Conservation (phyloP, 2,888 invertebrate species). For the Pelosia muscerda region DNA sequence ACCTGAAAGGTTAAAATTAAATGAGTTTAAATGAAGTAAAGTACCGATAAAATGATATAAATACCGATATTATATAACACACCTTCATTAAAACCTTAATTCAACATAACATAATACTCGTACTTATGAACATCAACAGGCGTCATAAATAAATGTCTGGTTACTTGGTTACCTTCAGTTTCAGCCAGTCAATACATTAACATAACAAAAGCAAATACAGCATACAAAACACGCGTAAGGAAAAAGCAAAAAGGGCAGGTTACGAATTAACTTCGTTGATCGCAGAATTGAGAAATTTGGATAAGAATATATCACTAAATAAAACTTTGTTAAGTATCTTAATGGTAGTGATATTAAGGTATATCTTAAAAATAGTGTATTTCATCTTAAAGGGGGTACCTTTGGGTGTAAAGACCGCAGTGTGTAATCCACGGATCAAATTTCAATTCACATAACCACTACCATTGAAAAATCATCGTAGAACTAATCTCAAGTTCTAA, state of each 20-base stretch:
- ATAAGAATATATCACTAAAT: constrained; percentile 23
- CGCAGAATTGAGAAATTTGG: constrained; percentile 28
- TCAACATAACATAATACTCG: too few relatives aligned
- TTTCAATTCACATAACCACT: too few relatives aligned
- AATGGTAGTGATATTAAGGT: too few relatives aligned
- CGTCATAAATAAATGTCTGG: not conserved
- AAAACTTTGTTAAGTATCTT: not conserved
- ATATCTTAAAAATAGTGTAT: not conserved
- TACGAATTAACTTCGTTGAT: constrained; percentile 46
- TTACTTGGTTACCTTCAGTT: constrained; percentile 4
- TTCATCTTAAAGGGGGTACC: too few relatives aligned
- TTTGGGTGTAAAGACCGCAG: too few relatives aligned
- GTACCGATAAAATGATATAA: too few relatives aligned
- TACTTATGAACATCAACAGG: not conserved
- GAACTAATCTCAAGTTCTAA: too few relatives aligned
- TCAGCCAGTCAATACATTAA: constrained; percentile 41
- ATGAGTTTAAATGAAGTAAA: too few relatives aligned
- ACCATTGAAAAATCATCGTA: too few relatives aligned
- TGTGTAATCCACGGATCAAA: too few relatives aligned
- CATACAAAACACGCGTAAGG: constrained; percentile 44
- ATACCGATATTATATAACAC: not conserved
- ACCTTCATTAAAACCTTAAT: not conserved
- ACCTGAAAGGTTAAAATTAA: too few relatives aligned
- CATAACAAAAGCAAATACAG: constrained; percentile 42
- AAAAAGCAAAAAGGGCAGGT: constrained; percentile 48